phyloP scores from a whole-genome alignment of 2,888 invertebrate species.

The Leucophenga maculata region DNA sequence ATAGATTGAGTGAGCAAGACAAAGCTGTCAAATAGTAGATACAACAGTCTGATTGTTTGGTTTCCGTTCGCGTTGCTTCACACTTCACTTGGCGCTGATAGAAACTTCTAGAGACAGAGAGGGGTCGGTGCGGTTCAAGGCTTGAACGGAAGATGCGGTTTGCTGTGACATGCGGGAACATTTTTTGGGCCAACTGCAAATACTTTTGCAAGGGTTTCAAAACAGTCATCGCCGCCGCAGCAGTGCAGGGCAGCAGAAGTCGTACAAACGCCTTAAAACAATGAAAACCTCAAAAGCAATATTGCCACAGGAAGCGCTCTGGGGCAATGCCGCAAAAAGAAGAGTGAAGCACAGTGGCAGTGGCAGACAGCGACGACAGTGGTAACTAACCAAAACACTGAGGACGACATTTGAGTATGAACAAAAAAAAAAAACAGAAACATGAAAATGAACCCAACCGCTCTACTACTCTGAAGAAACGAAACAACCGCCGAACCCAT shows the following conservation, averaged over 20 bases:
- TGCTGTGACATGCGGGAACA: slow-evolving; percentile 61
- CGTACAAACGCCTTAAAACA: slow-evolving; percentile 53
- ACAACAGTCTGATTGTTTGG: slow-evolving; percentile 48
- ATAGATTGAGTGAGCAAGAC: slow-evolving; percentile 24
- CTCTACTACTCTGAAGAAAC: no score
- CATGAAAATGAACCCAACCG: no score
- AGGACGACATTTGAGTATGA: slow-evolving; percentile 26
- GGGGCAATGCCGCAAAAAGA: no score
- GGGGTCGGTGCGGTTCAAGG: slow-evolving; percentile 25
- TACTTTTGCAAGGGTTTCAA: slow-evolving; percentile 2
- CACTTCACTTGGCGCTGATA: slow-evolving; percentile 54
- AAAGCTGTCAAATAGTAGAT: neutral
- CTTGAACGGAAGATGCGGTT: slow-evolving; percentile 47
- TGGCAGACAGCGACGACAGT: neutral
- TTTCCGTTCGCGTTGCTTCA: slow-evolving; percentile 56
- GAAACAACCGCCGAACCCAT: slow-evolving; percentile 41
- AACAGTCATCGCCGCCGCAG: slow-evolving; percentile 26
- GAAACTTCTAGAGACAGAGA: slow-evolving; percentile 6
- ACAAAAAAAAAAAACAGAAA: no score
- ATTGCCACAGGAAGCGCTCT: neutral
- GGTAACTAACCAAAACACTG: slow-evolving; percentile 22
- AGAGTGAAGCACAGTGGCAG: slow-evolving; percentile 31
- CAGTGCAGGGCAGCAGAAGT: slow-evolving; percentile 54
- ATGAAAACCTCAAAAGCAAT: slow-evolving; percentile 19
- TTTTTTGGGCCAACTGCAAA: slow-evolving; percentile 14